phyloP scores from a whole-genome alignment of 2,797 vertebrate genomes.

The Strix occidentalis region DNA sequence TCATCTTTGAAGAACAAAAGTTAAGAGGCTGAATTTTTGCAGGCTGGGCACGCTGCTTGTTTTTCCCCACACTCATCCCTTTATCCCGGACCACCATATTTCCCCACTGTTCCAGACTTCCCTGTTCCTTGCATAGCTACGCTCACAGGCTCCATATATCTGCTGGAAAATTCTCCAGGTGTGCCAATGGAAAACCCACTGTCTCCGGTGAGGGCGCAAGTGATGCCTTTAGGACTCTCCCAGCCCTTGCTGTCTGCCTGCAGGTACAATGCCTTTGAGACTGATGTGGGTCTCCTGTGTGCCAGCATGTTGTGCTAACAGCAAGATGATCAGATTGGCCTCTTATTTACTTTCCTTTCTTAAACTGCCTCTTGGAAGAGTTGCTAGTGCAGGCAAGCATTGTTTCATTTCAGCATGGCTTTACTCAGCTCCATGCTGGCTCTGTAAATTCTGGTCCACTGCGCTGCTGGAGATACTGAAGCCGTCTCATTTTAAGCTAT shows the following conservation, averaged over 20 bases:
- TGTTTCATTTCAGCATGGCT: background rate
- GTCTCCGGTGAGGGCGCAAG: background rate
- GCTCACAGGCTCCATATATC: background rate
- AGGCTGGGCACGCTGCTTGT: background rate
- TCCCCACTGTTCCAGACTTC: background rate
- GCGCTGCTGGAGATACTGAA: background rate
- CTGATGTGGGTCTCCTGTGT: background rate
- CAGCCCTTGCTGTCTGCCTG: conserved; percentile 6
- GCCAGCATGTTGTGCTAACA: background rate
- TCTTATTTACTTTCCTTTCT: background rate
- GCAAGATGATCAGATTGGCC: background rate
- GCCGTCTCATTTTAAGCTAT: background rate
- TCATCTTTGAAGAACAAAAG: background rate
- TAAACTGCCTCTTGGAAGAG: background rate
- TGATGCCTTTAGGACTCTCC: background rate
- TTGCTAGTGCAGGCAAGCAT: background rate
- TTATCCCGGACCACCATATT: background rate
- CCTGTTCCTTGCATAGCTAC: conserved; percentile 23
- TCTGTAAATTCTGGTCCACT: background rate
- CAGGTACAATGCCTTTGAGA: background rate
- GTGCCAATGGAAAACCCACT: background rate
- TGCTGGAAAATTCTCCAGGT: conserved; percentile 10
- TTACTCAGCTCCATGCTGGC: background rate
- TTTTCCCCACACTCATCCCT: background rate
- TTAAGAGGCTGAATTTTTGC: background rate